A percentile compares a stretch with the other conserved stretches of the same genome.
Conservation (phyloP, 1,140 invertebrate species). For the Macrosteles quadrilineatus region DNA sequence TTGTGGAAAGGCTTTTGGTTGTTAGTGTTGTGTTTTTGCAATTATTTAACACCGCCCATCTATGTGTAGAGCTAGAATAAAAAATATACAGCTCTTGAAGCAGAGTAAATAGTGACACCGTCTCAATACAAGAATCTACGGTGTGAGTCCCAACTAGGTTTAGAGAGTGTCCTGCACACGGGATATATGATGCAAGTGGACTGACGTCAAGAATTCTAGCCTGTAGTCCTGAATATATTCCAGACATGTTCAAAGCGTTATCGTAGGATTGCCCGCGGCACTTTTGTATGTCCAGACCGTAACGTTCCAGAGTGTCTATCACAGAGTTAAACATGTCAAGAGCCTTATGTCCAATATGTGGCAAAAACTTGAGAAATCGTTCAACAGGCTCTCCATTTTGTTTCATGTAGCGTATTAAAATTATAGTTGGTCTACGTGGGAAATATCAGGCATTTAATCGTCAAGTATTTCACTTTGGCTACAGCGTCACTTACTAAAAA, state of each 20-base stretch:
- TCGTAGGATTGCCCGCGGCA: slow-evolving; percentile 44
- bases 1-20: slow-evolving; percentile 23
- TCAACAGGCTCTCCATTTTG: slow-evolving; percentile 25
- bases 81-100: slow-evolving; percentile 39
- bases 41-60: slow-evolving; percentile 34
- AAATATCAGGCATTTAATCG: slow-evolving; percentile 41
- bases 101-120: slow-evolving; percentile 40
- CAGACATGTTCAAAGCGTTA: slow-evolving; percentile 44
- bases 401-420: too few species aligned
- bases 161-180: slow-evolving; percentile 47
- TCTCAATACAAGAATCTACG: slow-evolving; percentile 40
- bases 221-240: slow-evolving; percentile 43
- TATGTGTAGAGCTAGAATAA: slow-evolving; percentile 40
- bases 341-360: slow-evolving; percentile 25
- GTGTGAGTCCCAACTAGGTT: slow-evolving; percentile 45
- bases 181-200: slow-evolving; percentile 42
- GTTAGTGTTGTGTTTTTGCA: slow-evolving; percentile 11
- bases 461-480: too few species aligned
- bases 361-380: slow-evolving; percentile 26
- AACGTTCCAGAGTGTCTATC: background rate
- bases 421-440: slow-evolving; percentile 31
- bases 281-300: slow-evolving; percentile 30
- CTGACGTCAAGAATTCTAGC: slow-evolving; percentile 45
- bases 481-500: too few species aligned
- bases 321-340: slow-evolving; percentile 15